A percentile compares a stretch with the other conserved stretches of the same genome.
Evolutionary conservation across 1,140 invertebrate species (phyloP).

Genomic region (Caenorhabditis tropicalis): DNA sequence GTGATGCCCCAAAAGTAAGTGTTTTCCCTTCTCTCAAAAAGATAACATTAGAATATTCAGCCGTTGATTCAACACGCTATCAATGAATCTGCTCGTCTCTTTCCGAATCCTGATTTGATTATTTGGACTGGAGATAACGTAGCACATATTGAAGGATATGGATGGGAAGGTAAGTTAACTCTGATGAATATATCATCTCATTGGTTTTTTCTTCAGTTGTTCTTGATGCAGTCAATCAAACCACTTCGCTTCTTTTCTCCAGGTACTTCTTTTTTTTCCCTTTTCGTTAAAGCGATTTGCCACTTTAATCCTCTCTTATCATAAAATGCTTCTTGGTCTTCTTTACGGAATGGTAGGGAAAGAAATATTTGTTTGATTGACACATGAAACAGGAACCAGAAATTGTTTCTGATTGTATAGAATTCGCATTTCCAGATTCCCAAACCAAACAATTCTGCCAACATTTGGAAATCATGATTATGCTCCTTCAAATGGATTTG

Average conservation of each 20-base stretch:
- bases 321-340: slow-evolving; percentile 29
- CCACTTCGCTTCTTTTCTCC: slow-evolving; percentile 34
- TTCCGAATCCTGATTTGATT: slow-evolving; percentile 63
- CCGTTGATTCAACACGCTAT: slow-evolving; percentile 58
- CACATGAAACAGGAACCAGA: not conserved
- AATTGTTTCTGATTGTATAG: not conserved
- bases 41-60: slow-evolving; percentile 50
- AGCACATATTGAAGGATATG: slow-evolving; percentile 65
- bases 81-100: slow-evolving; percentile 49
- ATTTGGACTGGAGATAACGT: slow-evolving; percentile 71
- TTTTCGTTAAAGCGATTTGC: not conserved
- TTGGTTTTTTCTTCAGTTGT: slow-evolving; percentile 16
- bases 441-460: slow-evolving; percentile 58
- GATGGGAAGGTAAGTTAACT: slow-evolving; percentile 55
- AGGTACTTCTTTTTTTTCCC: not conserved
- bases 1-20: slow-evolving; percentile 62
- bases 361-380: not conserved
- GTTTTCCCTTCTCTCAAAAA: not conserved
- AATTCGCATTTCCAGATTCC: slow-evolving; percentile 18
- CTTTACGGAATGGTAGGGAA: slow-evolving; percentile 36
- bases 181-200: not conserved
- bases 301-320: slow-evolving; percentile 35
- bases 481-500: slow-evolving; percentile 63
- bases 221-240: slow-evolving; percentile 11
- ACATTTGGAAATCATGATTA: slow-evolving; percentile 69